Evolutionary conservation across 2,797 vertebrate species (phyloP).

Genomic region (Urosaurus nigricauda): DNA sequence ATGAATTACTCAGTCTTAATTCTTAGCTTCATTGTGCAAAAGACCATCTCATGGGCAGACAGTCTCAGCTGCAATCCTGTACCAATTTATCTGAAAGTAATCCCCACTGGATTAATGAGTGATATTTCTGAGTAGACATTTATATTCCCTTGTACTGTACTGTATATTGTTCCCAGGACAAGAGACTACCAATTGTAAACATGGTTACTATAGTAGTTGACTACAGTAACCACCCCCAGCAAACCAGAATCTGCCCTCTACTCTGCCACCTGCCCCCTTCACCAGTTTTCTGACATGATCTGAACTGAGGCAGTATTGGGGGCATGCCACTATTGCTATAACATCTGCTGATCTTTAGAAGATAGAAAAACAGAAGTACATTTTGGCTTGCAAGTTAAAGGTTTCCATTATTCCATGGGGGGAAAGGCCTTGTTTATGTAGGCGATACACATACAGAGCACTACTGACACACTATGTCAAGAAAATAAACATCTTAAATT

Average conservation of each 20-base stretch:
- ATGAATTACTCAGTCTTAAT: not conserved
- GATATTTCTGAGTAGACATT: not conserved
- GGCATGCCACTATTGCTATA: not conserved
- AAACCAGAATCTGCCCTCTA: not conserved
- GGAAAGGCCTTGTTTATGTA: fast-evolving
- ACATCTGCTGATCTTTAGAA: not conserved
- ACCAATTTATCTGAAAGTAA: not conserved
- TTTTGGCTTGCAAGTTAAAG: slow-evolving; percentile 11
- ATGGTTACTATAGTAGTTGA: not conserved
- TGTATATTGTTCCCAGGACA: not conserved
- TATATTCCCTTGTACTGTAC: not conserved
- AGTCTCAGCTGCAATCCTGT: not conserved
- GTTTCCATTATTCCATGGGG: not conserved
- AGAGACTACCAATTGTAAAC: not conserved
- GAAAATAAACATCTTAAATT: slow-evolving; percentile 10
- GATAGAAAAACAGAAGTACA: not conserved
- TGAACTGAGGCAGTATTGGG: fast-evolving
- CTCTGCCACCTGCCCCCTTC: not conserved
- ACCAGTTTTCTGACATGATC: not conserved
- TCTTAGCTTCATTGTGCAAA: not conserved
- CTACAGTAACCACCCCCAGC: not conserved
- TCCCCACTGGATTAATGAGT: not conserved
- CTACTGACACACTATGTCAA: not conserved
- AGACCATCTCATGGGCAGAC: not conserved
- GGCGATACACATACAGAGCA: not conserved